phyloP scores from a whole-genome alignment of 2,113 vertebrate species.

The Colossoma macropomum region DNA sequence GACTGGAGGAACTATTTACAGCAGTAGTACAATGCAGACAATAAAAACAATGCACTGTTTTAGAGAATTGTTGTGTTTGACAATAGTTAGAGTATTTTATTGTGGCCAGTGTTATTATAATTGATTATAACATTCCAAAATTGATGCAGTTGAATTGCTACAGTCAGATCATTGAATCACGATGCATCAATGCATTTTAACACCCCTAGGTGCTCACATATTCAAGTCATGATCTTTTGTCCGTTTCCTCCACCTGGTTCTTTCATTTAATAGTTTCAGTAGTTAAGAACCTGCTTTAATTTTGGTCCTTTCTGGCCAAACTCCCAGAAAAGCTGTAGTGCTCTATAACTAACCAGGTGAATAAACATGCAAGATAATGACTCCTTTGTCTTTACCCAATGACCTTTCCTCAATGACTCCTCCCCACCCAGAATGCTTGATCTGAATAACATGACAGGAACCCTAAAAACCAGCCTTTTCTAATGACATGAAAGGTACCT shows the following conservation, averaged over 20 bases:
- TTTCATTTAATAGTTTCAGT: too few relatives aligned
- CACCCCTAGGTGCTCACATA: not conserved
- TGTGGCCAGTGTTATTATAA: too few relatives aligned
- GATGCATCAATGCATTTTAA: too few relatives aligned
- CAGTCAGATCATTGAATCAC: too few relatives aligned
- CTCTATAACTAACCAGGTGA: slow-evolving; percentile 75
- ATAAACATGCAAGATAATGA: slow-evolving; percentile 81
- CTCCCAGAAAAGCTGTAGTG: not conserved
- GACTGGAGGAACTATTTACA: too few relatives aligned
- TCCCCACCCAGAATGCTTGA: not conserved
- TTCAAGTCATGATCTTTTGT: not conserved
- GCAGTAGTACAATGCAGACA: too few relatives aligned
- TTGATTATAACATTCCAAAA: too few relatives aligned
- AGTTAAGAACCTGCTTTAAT: too few relatives aligned
- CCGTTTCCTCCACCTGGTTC: not conserved
- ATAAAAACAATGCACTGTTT: too few relatives aligned
- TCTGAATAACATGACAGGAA: not conserved
- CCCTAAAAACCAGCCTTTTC: not conserved
- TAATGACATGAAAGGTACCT: not conserved
- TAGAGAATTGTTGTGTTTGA: too few relatives aligned
- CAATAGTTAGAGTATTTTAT: too few relatives aligned
- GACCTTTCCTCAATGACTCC: slow-evolving; percentile 21
- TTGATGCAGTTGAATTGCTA: too few relatives aligned
- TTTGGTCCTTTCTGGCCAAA: not conserved
- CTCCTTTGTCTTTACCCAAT: slow-evolving; percentile 67